Evolutionary conservation across 2,113 vertebrate species (phyloP), one percentile per base, ranked within the genome.

Genomic region (Lota lota): DNA sequence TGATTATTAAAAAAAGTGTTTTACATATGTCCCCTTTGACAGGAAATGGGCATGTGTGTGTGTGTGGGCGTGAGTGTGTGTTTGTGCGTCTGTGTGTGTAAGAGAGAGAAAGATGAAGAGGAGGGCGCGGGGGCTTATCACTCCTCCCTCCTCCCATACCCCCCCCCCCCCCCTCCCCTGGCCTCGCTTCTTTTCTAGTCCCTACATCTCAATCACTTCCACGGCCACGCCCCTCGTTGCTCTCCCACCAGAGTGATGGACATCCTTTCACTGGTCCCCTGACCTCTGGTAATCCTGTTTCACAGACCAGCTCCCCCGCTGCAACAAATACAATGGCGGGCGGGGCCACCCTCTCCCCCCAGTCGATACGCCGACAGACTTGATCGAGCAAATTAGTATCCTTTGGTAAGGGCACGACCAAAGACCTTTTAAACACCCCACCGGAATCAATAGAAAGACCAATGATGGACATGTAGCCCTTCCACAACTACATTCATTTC

Each of bases 251-350:
- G 87, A 93, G 94, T 96, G 97, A 96, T 94, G 95, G 95, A 94
- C 94, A 93, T 95, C 94, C 83, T 94, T 95, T 96, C 94, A 93
- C 91, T 94, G 94, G 92, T 93, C 92, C 94, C 93, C 90, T 97
- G 96, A 97, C 96, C 97, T 94, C 95, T 95, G 92, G 94, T 98
- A 98, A 99, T 98, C 96, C 96, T 94, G 95, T 99, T 98, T 96
- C 94, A 97, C 95, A 96, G 93, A 95, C 93, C 95, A 94, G 90
- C 94, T 95, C 96, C 94, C 94, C 96, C 76, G 94, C 95, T 94
- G 95, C 87, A 94, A 83, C 83, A 83, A 92, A 90, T 94, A 98
- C 96, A 99, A 98, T 95, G 94, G 94, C 94, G 88, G 93, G 88
- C 90, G 92, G 92, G 28, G 93, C 93, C 91, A 91, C 94, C 28